Base-by-base conservation (phyloP, 2,797 vertebrate species). In the Chelon auratus region DNA sequence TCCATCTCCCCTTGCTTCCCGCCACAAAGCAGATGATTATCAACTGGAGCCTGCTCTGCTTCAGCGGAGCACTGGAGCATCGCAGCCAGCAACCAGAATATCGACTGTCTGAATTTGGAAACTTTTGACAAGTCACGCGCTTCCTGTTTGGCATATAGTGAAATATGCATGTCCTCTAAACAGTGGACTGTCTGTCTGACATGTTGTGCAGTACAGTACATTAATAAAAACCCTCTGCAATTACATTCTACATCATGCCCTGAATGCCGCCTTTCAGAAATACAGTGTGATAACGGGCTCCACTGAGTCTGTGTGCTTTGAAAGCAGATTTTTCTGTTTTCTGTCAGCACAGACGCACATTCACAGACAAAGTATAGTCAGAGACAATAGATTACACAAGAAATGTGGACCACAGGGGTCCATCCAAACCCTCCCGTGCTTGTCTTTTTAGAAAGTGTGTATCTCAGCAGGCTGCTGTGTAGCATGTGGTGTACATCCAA, bases 11-110 rank as follows among this genome's bases (percentile, higher is more conserved):
- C 62, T 75, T 80, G 81, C 89, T 80, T 81, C 79, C 79, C 66
- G 43, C 84, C 86, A 90, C 88, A 92, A 92, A 93, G 84, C 91
- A 88, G 86, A 90, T 90, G 89, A 93, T 93, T 90, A 91, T 92
- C 87, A 90, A 91, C 89, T 88, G 82, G 87, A 90, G 88, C 67
- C 81, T 74, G 87, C 81, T 87, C 78, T 61, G 84, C 89, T 86
- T 90, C 84, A 82, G 75, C 39, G 4, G 77, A 68, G 81, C 86
- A 71, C 62, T 50, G 79, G 78, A 80, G 85, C 90, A 58, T 90
- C 82, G 72, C 72, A 74, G 88, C 59, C 74, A 75, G 74, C 77
- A 77, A 83, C 62, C 80, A 45, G 87, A 89, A 89, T 85, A 88
- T 87, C 84, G 84, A 81, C 87, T 62, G 78, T 81, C 82, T 72